Percentiles rank a stretch among this genome's conserved stretches.
Evolutionary conservation across 1,140 invertebrate genomes (phyloP).

Genomic region (Calycopis cecrops): DNA sequence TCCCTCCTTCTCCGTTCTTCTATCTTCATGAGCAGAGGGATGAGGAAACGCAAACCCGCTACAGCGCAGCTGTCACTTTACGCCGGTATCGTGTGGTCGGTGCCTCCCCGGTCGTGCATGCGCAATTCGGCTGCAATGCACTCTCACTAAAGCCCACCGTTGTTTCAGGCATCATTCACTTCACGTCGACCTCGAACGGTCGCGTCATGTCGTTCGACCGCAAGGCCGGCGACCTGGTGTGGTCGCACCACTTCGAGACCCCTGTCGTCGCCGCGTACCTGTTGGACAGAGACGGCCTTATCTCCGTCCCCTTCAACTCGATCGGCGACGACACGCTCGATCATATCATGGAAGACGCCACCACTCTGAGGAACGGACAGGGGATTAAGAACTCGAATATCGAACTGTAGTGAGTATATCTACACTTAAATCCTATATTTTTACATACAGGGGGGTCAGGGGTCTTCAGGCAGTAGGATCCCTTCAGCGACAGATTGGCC

Average conservation of each 20-base stretch:
- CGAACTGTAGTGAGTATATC: conserved; percentile 82
- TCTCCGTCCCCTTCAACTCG: conserved; percentile 92
- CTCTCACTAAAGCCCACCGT: no score
- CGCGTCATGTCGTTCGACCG: conserved; percentile 86
- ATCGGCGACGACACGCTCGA: conserved; percentile 90
- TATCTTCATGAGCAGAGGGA: no score
- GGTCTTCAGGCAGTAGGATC: no score
- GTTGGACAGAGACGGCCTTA: conserved; percentile 85
- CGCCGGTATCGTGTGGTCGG: no score
- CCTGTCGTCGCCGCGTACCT: conserved; percentile 94
- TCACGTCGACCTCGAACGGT: conserved; percentile 92
- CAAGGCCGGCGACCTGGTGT: conserved; percentile 84
- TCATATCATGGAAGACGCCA: conserved; percentile 81
- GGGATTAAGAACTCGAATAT: conserved; percentile 78
- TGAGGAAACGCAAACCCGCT: no score
- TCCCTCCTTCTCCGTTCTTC: no score
- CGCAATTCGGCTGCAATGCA: no score
- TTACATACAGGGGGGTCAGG: no score
- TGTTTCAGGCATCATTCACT: conserved; percentile 86
- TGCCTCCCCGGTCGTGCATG: no score
- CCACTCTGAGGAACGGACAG: conserved; percentile 76
- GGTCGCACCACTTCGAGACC: conserved; percentile 90
- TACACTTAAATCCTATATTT: no score
- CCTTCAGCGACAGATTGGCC: no score
- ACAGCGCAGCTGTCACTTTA: no score